Evolutionary conservation across 2,113 vertebrate species (phyloP).

Genomic region (Psettodes erumei): DNA sequence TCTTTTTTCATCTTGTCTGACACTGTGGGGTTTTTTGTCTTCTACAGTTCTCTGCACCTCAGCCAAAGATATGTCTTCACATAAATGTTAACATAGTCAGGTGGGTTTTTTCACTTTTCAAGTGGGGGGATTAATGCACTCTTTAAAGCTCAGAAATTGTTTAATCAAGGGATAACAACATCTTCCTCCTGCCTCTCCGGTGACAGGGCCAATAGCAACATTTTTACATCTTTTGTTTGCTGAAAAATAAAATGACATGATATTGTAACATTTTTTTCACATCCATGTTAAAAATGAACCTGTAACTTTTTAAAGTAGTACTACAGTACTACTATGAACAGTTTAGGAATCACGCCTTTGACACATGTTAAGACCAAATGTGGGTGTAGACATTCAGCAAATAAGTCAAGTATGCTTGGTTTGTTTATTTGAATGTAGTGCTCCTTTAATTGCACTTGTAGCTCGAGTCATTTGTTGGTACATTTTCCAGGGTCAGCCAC

Average conservation of each 20-base stretch:
- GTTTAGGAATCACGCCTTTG: not conserved
- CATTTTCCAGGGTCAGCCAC: slow-evolving; percentile 30
- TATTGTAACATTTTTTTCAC: not conserved
- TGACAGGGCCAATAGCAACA: slow-evolving; percentile 3
- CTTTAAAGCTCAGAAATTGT: not conserved
- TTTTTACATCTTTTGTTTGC: not conserved
- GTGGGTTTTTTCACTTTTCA: not conserved
- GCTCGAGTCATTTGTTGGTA: slow-evolving; percentile 37
- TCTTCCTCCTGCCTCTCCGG: not conserved
- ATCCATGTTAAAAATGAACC: not conserved
- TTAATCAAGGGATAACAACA: not conserved
- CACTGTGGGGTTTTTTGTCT: slow-evolving; percentile 42
- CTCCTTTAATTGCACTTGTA: slow-evolving; percentile 23
- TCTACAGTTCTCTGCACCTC: slow-evolving; percentile 24
- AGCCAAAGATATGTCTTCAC: slow-evolving; percentile 37
- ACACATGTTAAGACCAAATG: slow-evolving; percentile 9
- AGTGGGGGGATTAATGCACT: not conserved
- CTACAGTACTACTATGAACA: not conserved
- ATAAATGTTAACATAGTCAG: slow-evolving; percentile 24
- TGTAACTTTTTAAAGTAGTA: not conserved
- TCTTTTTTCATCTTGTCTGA: slow-evolving; percentile 45
- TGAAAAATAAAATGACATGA: not conserved
- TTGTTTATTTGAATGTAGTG: slow-evolving; percentile 42
- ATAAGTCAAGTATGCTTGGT: not conserved
- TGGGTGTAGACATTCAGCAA: not conserved